A percentile compares a stretch with the other conserved stretches of the same genome.
phyloP scores from a whole-genome alignment of 2,888 invertebrate genomes.

The Ophraella communa region DNA sequence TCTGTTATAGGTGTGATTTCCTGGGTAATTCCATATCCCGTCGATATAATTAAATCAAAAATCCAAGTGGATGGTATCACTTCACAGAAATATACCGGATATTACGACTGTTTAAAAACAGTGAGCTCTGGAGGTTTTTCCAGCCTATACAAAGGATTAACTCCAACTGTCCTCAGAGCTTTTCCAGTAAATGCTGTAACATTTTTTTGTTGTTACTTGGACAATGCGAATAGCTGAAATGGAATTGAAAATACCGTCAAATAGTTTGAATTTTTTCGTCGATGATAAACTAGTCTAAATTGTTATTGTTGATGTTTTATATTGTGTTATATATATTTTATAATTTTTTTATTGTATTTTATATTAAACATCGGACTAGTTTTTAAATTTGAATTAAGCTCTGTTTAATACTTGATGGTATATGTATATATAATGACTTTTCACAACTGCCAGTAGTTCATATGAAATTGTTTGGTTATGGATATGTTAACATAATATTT shows the following conservation, averaged over 20 bases:
- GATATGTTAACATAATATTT: too few relatives aligned
- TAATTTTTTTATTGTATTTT: not conserved
- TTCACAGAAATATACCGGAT: slow-evolving; percentile 67
- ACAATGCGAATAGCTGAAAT: slow-evolving; percentile 64
- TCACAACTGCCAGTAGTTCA: too few relatives aligned
- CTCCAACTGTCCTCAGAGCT: slow-evolving; percentile 81
- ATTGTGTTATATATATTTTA: not conserved
- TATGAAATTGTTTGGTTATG: too few relatives aligned
- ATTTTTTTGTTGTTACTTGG: slow-evolving; percentile 86
- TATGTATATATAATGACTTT: too few relatives aligned
- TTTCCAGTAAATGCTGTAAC: slow-evolving; percentile 94
- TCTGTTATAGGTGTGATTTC: slow-evolving; percentile 68
- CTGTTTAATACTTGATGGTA: not conserved
- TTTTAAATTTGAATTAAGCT: too few relatives aligned
- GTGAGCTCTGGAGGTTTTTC: slow-evolving; percentile 72
- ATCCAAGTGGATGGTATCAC: slow-evolving; percentile 74
- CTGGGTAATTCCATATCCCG: slow-evolving; percentile 86
- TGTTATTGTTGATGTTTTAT: too few relatives aligned
- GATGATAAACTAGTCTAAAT: too few relatives aligned
- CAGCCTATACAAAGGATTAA: slow-evolving; percentile 77
- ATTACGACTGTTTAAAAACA: slow-evolving; percentile 77
- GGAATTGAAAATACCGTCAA: not conserved
- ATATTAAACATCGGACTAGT: too few relatives aligned
- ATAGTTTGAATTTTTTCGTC: not conserved
- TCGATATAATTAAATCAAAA: slow-evolving; percentile 90